Evolutionary conservation across 92 coral and sea anemone species (phyloP).

Genomic region (Siderastrea radians): DNA sequence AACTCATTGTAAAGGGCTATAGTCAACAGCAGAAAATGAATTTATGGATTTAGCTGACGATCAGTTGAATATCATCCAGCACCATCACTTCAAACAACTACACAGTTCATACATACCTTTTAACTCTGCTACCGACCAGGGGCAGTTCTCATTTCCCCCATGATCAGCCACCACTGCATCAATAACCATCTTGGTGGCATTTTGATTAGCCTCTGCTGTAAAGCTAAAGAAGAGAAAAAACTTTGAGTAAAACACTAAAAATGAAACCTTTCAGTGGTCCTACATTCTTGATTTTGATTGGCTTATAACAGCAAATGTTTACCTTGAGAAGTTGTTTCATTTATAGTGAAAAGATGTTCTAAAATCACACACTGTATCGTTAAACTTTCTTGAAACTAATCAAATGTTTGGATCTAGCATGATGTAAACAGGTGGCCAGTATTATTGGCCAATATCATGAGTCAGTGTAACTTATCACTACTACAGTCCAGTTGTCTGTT

Average conservation of each 20-base stretch:
- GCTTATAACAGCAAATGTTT: neutral
- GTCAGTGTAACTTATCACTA: too few relatives aligned
- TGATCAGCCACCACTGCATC: constrained; percentile 42
- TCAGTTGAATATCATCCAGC: neutral
- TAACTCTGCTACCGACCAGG: constrained; percentile 30
- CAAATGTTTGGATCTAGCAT: too few relatives aligned
- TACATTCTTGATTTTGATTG: neutral
- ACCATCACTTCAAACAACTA: neutral
- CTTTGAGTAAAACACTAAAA: neutral
- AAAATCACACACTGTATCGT: too few relatives aligned
- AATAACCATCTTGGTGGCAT: constrained; percentile 17
- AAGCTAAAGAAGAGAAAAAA: neutral
- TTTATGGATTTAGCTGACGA: neutral
- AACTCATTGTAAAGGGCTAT: too few relatives aligned
- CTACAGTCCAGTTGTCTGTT: too few relatives aligned
- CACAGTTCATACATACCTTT: neutral
- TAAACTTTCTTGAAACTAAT: too few relatives aligned
- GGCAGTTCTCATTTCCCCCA: constrained; percentile 24
- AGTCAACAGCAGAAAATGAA: too few relatives aligned
- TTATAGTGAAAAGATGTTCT: too few relatives aligned
- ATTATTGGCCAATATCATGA: too few relatives aligned
- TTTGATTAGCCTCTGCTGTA: neutral
- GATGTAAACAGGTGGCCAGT: too few relatives aligned
- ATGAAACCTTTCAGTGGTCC: neutral
- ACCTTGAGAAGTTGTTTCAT: too few relatives aligned